A percentile compares a stretch with the other conserved stretches of the same genome.
These are phyloP conservation scores for Chrysomela aeneicollis DNA, from an alignment of 2,888 invertebrate species.

Conservation along the genomic window DNA sequence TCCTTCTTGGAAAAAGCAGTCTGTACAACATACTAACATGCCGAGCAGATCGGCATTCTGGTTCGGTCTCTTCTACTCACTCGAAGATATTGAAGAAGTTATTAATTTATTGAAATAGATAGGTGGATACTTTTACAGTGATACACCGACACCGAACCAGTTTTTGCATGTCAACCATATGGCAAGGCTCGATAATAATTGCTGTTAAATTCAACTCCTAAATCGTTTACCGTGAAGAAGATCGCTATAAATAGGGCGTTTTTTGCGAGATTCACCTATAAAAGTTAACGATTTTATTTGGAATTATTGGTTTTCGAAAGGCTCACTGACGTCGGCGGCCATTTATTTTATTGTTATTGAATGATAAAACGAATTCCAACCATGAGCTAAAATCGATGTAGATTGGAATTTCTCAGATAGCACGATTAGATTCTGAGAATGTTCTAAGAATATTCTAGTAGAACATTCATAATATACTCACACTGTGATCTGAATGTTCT, in stretches of 20 bases:
- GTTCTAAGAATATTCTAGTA: too few relatives aligned
- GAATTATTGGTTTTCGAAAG: not conserved
- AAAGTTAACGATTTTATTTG: not conserved
- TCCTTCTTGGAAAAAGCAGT: slow-evolving; percentile 2
- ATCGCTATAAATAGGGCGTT: not conserved
- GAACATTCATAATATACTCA: too few relatives aligned
- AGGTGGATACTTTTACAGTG: slow-evolving; percentile 25
- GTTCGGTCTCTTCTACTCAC: slow-evolving; percentile 13
- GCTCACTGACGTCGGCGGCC: not conserved
- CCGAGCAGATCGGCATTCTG: slow-evolving; percentile 3
- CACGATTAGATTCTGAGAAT: too few relatives aligned
- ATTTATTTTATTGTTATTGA: too few relatives aligned
- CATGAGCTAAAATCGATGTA: too few relatives aligned
- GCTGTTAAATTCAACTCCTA: slow-evolving; percentile 17
- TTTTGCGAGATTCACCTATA: not conserved
- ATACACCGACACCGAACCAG: slow-evolving; percentile 31
- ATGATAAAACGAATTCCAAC: too few relatives aligned
- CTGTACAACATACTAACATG: slow-evolving; percentile 5
- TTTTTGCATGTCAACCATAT: slow-evolving; percentile 33
- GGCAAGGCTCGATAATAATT: slow-evolving; percentile 21
- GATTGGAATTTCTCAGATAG: too few relatives aligned
- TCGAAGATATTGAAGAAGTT: slow-evolving; percentile 31
- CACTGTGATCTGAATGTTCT: too few relatives aligned
- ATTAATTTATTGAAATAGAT: slow-evolving; percentile 34
- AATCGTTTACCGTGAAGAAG: slow-evolving; percentile 12